Conservation (phyloP, 2,113 vertebrate species). For the Ciconia maguari region DNA sequence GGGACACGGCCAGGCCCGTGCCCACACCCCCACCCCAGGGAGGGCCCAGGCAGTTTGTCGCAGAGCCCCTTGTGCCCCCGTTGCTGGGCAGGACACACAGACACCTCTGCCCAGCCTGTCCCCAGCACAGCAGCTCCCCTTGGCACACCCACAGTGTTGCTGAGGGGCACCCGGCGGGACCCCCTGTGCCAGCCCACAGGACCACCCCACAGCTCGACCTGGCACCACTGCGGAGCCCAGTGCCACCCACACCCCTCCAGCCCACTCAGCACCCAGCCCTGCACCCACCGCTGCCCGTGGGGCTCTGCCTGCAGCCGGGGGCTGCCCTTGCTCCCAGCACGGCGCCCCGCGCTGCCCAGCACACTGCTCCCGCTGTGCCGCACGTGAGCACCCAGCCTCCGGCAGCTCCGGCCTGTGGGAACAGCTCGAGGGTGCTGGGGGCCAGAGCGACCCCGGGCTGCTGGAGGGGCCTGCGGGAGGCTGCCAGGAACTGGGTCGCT, state of each 20-base stretch:
- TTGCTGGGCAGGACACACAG: not conserved
- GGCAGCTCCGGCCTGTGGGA: rapidly evolving
- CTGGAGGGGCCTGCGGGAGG: rapidly evolving
- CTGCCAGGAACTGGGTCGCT: not conserved
- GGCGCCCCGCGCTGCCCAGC: rapidly evolving
- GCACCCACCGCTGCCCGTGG: rapidly evolving
- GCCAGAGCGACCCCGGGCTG: rapidly evolving
- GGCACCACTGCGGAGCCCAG: rapidly evolving
- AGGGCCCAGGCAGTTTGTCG: rapidly evolving
- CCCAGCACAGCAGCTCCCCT: not conserved
- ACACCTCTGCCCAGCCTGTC: not conserved
- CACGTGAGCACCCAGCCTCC: rapidly evolving
- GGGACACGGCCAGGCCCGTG: not conserved
- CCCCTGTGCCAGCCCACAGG: not conserved
- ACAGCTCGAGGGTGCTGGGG: not conserved
- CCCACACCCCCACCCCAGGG: not conserved
- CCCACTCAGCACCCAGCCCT: not conserved
- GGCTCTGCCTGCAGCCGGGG: not conserved
- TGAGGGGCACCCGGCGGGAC: rapidly evolving
- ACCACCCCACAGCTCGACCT: not conserved
- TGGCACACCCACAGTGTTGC: rapidly evolving
- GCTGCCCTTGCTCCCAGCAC: not conserved
- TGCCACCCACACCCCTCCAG: not conserved
- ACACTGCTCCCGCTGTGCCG: rapidly evolving
- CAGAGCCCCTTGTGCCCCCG: rapidly evolving